Conservation (phyloP, 1,140 invertebrate genomes). For the Spodoptera frugiperda region DNA sequence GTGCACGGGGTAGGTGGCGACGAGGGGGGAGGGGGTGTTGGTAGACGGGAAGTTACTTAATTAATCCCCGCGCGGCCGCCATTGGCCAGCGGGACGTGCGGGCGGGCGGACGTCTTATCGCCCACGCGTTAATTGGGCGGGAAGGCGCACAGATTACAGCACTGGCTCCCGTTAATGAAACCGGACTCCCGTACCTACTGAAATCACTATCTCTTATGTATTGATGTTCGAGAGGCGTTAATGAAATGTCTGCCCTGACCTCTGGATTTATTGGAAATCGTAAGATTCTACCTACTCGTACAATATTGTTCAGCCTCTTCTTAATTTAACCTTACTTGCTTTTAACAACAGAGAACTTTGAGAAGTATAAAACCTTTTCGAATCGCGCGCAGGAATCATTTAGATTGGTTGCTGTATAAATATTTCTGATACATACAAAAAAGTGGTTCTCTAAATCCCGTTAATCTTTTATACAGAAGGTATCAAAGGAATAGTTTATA, state of each 20-base stretch:
- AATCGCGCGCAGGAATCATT: neutral
- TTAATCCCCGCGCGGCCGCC: constrained; percentile 82
- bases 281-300: neutral
- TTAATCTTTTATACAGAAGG: neutral
- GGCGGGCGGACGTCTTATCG: constrained; percentile 72
- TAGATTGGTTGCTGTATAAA: neutral
- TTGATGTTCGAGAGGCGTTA: constrained; percentile 1
- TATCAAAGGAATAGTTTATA: constrained; percentile 13
- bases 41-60: constrained; percentile 81
- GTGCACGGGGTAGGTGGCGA: constrained; percentile 61
- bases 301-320: neutral
- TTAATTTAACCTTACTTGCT: neutral
- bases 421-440: neutral
- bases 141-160: constrained; percentile 69
- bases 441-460: constrained; percentile 2
- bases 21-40: constrained; percentile 53
- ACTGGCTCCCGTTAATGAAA: constrained; percentile 76
- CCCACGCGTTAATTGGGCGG: constrained; percentile 85
- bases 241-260: constrained; percentile 14
- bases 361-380: neutral
- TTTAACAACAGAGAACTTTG: neutral
- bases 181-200: constrained; percentile 53
- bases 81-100: constrained; percentile 77
- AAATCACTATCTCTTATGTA: constrained; percentile 41
- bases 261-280: neutral